Percentiles rank a stretch among this genome's conserved stretches.
phyloP scores from a whole-genome alignment of 1,140 invertebrate species.

The Luehdorfia chinensis region DNA sequence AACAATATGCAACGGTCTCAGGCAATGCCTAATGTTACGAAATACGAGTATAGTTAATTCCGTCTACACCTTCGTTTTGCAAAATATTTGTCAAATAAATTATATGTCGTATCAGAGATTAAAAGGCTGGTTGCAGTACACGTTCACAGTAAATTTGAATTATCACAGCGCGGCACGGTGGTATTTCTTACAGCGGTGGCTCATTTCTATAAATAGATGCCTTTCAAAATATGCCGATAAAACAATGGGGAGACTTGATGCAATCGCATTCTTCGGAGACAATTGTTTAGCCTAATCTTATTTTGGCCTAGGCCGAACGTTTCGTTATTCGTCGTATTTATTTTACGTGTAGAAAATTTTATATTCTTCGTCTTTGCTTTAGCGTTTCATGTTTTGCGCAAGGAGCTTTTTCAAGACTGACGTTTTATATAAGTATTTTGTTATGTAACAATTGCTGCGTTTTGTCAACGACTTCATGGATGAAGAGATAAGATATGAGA shows the following conservation, averaged over 20 bases:
- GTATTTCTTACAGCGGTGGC: conserved; percentile 23
- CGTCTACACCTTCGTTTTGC: conserved; percentile 9
- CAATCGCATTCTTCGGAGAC: conserved; percentile 13
- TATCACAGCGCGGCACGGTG: conserved; percentile 19
- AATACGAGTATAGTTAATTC: conserved; percentile 2
- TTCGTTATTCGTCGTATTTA: conserved; percentile 10
- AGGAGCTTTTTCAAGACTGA: conserved; percentile 10
- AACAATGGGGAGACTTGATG: conserved; percentile 18
- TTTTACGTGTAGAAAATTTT: conserved; percentile 4
- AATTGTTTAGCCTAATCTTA: conserved; percentile 18
- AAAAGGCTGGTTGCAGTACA: conserved; percentile 17
- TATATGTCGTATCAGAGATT: conserved; percentile 17
- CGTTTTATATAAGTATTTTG: too few species aligned
- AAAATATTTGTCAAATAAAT: conserved; percentile 19
- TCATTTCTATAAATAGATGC: conserved; percentile 22
- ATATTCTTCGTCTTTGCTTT: neutral
- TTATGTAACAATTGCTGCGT: conserved; percentile 30
- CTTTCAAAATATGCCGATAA: conserved; percentile 18
- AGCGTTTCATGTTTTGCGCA: neutral
- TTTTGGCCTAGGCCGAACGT: conserved; percentile 12
- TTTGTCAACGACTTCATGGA: too few species aligned
- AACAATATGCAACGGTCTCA: too few species aligned
- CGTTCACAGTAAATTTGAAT: conserved; percentile 21
- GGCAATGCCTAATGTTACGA: neutral
- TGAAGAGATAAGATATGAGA: too few species aligned